These are phyloP conservation scores for Alces alces DNA, from an alignment of 2,113 vertebrate species.

Conservation along the genomic window DNA sequence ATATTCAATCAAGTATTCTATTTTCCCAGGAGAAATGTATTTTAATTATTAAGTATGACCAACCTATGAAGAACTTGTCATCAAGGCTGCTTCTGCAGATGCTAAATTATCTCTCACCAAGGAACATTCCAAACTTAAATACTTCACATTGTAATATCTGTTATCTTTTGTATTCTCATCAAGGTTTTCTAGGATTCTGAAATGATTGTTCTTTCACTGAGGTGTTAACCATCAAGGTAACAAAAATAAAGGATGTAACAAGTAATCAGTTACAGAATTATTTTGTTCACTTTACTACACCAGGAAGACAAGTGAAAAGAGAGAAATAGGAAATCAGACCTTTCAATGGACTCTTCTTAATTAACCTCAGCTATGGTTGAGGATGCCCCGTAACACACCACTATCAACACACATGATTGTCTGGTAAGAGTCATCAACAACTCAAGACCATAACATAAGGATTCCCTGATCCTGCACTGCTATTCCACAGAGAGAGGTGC, in stretches of 20 bases:
- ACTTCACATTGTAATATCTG: not conserved
- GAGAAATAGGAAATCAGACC: not conserved
- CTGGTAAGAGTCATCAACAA: not conserved
- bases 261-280: not conserved
- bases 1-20: not conserved
- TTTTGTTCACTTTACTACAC: not conserved
- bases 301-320: not conserved
- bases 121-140: not conserved
- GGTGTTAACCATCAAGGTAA: not conserved
- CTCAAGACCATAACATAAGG: not conserved
- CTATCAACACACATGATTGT: not conserved
- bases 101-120: not conserved
- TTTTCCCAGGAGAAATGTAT: slow-evolving; percentile 11
- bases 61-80: not conserved
- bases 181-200: not conserved
- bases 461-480: not conserved
- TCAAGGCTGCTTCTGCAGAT: not conserved
- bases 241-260: not conserved
- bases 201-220: not conserved
- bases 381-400: not conserved
- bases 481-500: not conserved
- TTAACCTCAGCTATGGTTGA: not conserved
- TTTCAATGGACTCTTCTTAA: not conserved
- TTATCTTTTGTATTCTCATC: not conserved
- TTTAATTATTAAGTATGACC: not conserved